phyloP scores from a whole-genome alignment of 2,113 vertebrate genomes.

The Cichladusa arquata region DNA sequence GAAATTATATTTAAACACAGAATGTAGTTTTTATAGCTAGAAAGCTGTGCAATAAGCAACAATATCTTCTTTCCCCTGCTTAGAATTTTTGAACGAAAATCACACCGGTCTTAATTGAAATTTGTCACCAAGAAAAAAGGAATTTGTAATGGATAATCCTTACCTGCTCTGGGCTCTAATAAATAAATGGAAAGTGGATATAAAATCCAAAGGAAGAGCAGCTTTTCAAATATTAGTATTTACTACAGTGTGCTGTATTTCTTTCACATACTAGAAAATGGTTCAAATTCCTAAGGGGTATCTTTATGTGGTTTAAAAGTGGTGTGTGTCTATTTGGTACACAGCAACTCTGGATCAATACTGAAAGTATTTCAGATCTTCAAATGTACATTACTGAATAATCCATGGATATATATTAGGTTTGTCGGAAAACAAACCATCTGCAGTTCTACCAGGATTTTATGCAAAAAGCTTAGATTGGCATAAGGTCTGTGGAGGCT shows the following conservation, averaged over 20 bases:
- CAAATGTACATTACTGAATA: conserved; percentile 73
- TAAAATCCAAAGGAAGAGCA: conserved; percentile 37
- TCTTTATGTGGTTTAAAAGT: conserved; percentile 73
- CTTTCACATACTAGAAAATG: conserved; percentile 69
- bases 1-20: not conserved
- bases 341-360: conserved; percentile 68
- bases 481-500: conserved; percentile 26
- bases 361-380: conserved; percentile 70
- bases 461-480: conserved; percentile 51
- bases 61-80: not conserved
- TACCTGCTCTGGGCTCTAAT: conserved; percentile 10
- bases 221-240: conserved; percentile 52
- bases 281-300: conserved; percentile 66
- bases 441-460: conserved; percentile 44
- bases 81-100: conserved; percentile 6
- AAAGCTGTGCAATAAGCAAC: not conserved
- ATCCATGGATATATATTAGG: conserved; percentile 63
- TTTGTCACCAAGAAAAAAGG: not conserved
- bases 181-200: conserved; percentile 32
- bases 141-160: conserved; percentile 10
- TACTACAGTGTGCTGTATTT: conserved; percentile 56
- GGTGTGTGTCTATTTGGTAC: conserved; percentile 60
- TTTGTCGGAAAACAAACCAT: conserved; percentile 45
- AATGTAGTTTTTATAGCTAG: not conserved
- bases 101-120: not conserved